phyloP scores from a whole-genome alignment of 2,888 invertebrate genomes.

The Octonoba sinensis region DNA sequence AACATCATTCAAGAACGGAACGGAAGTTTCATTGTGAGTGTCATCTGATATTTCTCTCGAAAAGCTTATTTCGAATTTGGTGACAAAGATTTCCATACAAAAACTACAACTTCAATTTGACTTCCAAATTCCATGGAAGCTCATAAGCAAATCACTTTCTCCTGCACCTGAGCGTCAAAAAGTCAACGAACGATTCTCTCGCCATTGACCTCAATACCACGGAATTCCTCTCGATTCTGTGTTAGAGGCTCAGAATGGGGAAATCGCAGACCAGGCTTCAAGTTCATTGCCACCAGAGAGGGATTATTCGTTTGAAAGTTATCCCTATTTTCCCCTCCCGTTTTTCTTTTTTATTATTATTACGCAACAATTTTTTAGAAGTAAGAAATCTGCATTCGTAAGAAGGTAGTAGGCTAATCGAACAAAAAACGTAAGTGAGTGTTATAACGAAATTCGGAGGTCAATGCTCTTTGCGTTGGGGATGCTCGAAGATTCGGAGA shows the following conservation, averaged over 20 bases:
- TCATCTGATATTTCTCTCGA: no score
- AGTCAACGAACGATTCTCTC: slow-evolving; percentile 22
- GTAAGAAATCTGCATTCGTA: background rate
- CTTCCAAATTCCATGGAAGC: no score
- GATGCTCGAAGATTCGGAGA: no score
- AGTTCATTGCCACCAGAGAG: slow-evolving; percentile 15
- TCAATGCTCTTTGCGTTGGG: background rate
- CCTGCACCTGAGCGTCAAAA: slow-evolving; percentile 8
- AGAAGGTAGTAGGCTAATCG: slow-evolving; percentile 21
- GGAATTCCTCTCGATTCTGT: slow-evolving; percentile 23
- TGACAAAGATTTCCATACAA: no score
- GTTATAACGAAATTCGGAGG: background rate
- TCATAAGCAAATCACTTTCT: slow-evolving; percentile 3
- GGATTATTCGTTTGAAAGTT: background rate
- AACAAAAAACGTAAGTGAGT: background rate
- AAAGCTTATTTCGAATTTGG: no score
- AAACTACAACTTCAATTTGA: no score
- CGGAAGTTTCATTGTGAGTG: no score
- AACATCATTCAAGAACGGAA: no score
- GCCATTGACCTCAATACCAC: slow-evolving; percentile 24
- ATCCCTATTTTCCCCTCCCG: no score
- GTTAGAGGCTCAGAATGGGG: slow-evolving; percentile 24
- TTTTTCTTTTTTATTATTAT: background rate
- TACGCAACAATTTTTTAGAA: background rate
- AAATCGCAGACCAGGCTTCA: slow-evolving; percentile 6